A percentile compares a stretch with the other conserved stretches of the same genome.
Conservation (phyloP, 2,797 vertebrate genomes). For the Cephalopachus bancanus region DNA sequence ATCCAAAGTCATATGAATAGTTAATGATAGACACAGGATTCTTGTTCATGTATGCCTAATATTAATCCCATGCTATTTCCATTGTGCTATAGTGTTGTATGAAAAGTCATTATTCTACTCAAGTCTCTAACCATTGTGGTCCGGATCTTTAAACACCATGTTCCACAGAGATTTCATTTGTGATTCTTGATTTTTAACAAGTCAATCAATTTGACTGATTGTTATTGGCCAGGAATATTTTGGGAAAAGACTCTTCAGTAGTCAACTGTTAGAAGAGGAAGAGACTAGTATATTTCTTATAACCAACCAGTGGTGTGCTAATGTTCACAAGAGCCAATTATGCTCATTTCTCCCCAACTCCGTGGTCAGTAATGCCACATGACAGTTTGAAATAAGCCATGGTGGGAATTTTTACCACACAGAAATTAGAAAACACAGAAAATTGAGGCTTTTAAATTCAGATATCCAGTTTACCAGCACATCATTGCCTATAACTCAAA, state of each 20-base stretch:
- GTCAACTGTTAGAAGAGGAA: not conserved
- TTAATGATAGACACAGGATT: not conserved
- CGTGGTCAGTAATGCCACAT: not conserved
- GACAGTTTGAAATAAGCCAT: not conserved
- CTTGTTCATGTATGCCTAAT: not conserved
- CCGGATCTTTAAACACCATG: not conserved
- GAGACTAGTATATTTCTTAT: not conserved
- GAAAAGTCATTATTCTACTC: not conserved
- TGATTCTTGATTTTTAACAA: not conserved
- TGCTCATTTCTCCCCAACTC: not conserved
- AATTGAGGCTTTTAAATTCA: not conserved
- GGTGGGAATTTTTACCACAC: not conserved
- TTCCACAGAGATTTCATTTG: not conserved
- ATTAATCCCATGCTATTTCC: not conserved
- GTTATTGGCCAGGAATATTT: not conserved
- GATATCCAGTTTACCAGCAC: not conserved
- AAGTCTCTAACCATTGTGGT: not conserved
- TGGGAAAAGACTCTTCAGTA: not conserved
- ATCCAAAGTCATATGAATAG: not conserved
- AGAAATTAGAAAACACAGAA: not conserved
- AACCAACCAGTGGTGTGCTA: not conserved
- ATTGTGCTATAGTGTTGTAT: not conserved
- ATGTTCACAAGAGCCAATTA: not conserved
- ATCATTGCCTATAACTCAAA: slow-evolving; percentile 1
- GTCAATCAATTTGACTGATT: not conserved